Conservation (phyloP, 2,113 vertebrate species). For the Nothocercus nigrocapillus region DNA sequence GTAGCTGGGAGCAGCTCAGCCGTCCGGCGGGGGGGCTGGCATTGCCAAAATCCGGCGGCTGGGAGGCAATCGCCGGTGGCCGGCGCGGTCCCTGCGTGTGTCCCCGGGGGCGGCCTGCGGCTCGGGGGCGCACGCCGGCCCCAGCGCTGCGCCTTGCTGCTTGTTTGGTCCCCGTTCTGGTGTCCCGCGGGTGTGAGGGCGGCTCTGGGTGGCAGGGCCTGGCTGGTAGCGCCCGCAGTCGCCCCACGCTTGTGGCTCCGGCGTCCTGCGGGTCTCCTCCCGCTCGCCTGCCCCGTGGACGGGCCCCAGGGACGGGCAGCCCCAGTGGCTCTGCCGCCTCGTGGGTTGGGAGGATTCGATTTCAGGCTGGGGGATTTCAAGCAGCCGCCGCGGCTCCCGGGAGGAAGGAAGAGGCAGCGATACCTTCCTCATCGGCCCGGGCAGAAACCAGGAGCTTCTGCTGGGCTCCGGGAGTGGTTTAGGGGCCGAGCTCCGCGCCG, state of each 20-base stretch:
- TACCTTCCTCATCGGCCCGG: slow-evolving; percentile 72
- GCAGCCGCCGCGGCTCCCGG: slow-evolving; percentile 61
- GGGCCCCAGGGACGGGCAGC: not conserved
- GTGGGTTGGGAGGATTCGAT: slow-evolving; percentile 62
- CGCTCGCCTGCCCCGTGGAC: not conserved
- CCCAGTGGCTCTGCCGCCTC: not conserved
- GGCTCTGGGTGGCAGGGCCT: slow-evolving; percentile 26
- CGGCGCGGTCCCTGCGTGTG: not conserved
- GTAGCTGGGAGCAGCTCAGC: not conserved
- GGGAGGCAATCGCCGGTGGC: not conserved
- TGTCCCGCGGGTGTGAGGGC: slow-evolving; percentile 26
- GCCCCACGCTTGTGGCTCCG: slow-evolving; percentile 17
- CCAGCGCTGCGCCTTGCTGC: not conserved
- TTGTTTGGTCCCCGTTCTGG: not conserved
- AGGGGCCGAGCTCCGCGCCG: slow-evolving; percentile 58
- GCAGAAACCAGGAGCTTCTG: slow-evolving; percentile 71
- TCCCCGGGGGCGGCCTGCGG: accelerated
- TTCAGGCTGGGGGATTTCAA: slow-evolving; percentile 68
- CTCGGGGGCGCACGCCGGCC: accelerated
- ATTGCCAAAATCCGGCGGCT: accelerated
- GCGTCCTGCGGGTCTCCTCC: not conserved
- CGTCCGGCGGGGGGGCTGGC: accelerated
- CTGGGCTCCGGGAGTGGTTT: slow-evolving; percentile 67
- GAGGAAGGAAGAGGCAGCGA: slow-evolving; percentile 69
- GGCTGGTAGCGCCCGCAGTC: not conserved